Evolutionary conservation across 2,113 vertebrate species (phyloP).

Genomic region (Gulo gulo): DNA sequence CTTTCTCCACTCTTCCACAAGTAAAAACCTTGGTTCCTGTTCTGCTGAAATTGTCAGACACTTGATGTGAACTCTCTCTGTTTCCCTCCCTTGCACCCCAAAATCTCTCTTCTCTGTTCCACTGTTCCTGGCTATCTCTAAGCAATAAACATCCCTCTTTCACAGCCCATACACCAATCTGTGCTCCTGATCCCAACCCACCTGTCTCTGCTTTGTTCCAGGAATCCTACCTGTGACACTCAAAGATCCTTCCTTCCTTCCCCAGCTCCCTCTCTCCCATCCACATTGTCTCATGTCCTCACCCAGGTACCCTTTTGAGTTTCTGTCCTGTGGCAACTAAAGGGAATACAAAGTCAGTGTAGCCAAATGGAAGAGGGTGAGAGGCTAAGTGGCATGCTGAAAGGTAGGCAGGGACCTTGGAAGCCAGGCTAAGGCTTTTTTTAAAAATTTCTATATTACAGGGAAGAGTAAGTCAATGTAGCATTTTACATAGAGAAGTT

Average conservation of each 20-base stretch:
- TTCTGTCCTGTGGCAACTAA: neutral
- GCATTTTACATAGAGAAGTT: neutral
- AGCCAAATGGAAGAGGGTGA: neutral
- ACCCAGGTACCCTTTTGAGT: neutral
- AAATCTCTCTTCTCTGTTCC: neutral
- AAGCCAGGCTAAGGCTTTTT: neutral
- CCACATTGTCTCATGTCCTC: neutral
- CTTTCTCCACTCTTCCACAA: neutral
- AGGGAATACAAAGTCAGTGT: neutral
- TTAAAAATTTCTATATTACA: neutral
- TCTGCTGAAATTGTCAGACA: neutral
- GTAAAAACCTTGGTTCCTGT: neutral
- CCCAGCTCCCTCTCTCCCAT: neutral
- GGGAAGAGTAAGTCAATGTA: neutral
- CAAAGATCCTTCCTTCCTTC: neutral
- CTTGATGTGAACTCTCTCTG: neutral
- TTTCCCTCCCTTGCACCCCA: neutral
- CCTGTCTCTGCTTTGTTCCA: neutral
- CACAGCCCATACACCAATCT: neutral
- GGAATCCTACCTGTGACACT: neutral
- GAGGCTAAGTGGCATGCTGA: neutral
- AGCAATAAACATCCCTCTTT: neutral
- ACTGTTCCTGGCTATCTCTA: neutral
- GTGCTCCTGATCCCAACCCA: neutral
- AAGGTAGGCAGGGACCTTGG: neutral